phyloP scores from a whole-genome alignment of 2,888 invertebrate species.

The Lochmaea capreae region DNA sequence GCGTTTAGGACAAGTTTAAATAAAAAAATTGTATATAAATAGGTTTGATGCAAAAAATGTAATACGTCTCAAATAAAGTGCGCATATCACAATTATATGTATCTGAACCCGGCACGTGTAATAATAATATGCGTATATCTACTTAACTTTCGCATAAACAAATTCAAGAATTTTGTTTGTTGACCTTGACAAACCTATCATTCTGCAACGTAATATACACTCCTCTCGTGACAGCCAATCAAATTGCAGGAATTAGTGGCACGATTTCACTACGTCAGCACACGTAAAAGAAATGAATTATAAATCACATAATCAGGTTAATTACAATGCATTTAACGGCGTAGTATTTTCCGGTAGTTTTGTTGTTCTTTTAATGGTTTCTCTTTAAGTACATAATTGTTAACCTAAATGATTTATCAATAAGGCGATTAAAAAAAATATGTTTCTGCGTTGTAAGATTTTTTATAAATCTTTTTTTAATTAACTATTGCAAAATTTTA shows the following conservation, averaged over 20 bases:
- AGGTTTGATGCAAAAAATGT: not conserved
- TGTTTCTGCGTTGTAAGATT: not conserved
- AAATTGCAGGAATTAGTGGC: conserved; percentile 7
- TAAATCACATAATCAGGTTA: not conserved
- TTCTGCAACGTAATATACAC: conserved; percentile 23
- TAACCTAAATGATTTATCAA: not conserved
- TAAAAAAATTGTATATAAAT: too few relatives aligned
- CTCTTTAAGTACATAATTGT: not conserved
- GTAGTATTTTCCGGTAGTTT: not conserved
- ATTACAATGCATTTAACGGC: not conserved
- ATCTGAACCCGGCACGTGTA: conserved; percentile 15
- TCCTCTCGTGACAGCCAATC: conserved; percentile 20
- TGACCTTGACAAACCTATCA: conserved; percentile 13
- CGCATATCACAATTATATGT: not conserved
- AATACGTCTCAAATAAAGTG: conserved; percentile 7
- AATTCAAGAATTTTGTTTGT: conserved; percentile 23
- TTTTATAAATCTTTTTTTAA: not conserved
- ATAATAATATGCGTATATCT: conserved; percentile 2
- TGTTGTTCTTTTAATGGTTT: not conserved
- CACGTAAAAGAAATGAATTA: not conserved
- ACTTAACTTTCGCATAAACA: conserved; percentile 20
- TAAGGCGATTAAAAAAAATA: not conserved
- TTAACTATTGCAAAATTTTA: too few relatives aligned
- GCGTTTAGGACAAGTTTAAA: too few relatives aligned
- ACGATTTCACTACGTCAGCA: conserved; percentile 6